Evolutionary conservation across 2,797 vertebrate genomes (phyloP).

Genomic region (Euphonia xanthogaster): DNA sequence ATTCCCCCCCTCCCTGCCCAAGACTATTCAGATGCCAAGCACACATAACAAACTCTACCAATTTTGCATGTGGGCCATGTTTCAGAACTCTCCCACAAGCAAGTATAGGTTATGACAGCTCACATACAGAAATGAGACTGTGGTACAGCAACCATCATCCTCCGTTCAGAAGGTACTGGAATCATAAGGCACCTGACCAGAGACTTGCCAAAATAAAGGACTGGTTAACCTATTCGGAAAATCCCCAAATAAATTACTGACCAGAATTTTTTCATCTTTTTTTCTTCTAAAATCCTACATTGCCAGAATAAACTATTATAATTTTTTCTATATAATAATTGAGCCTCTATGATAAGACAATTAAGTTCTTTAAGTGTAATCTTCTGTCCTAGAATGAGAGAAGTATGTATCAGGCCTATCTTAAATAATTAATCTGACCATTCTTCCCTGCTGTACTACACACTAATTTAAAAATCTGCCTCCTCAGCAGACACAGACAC

Average conservation of each 20-base stretch:
- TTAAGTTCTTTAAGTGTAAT: not conserved
- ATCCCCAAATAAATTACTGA: not conserved
- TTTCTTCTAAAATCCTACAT: not conserved
- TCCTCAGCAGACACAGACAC: not conserved
- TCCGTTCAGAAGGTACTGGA: not conserved
- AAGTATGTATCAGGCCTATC: not conserved
- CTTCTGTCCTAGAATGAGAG: not conserved
- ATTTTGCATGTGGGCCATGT: not conserved
- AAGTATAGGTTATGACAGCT: not conserved
- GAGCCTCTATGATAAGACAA: not conserved
- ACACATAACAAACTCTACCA: not conserved
- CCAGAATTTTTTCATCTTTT: not conserved
- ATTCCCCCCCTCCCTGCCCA: fast-evolving
- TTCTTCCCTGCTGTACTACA: not conserved
- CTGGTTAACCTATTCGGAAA: not conserved
- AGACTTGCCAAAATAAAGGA: not conserved
- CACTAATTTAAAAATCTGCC: not conserved
- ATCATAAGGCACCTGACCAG: not conserved
- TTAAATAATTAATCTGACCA: conserved; percentile 24
- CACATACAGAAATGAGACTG: fast-evolving
- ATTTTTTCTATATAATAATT: not conserved
- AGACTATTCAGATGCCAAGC: not conserved
- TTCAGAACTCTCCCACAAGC: not conserved
- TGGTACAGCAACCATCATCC: not conserved
- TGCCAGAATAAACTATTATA: not conserved